Conservation (phyloP, 30 jellyfish, hydroid and myxozoan species). For the Phacellophora camtschatica region DNA sequence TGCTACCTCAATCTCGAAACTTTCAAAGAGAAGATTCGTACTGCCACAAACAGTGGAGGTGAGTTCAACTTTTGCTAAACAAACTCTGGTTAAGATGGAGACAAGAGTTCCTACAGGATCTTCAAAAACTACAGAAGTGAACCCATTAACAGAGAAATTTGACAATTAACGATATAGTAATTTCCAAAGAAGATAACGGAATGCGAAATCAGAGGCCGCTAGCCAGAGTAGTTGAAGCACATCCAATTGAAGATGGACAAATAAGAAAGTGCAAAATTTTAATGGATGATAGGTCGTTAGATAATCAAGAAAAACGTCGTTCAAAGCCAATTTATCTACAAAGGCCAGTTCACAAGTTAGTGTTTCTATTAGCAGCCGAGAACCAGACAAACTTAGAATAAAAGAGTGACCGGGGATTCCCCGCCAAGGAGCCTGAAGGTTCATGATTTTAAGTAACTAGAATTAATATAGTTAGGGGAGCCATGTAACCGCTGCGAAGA, state of each 20-base stretch:
- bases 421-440: constrained; percentile 56
- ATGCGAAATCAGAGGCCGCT: constrained; percentile 35
- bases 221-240: background rate
- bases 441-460: background rate
- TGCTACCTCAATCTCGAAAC: constrained; percentile 50
- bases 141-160: too few relatives aligned
- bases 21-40: constrained; percentile 20
- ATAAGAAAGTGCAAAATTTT: background rate
- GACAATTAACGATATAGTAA: constrained; percentile 22
- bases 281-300: constrained; percentile 4
- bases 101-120: too few relatives aligned
- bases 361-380: constrained; percentile 8
- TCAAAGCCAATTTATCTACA: constrained; percentile 6
- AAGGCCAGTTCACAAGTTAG: constrained; percentile 20
- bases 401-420: constrained; percentile 2
- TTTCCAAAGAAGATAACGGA: constrained; percentile 7
- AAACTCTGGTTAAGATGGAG: too few relatives aligned
- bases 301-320: constrained; percentile 8
- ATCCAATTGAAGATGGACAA: constrained; percentile 26
- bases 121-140: too few relatives aligned
- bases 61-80: too few relatives aligned
- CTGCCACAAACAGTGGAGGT: background rate
- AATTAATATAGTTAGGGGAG: background rate
- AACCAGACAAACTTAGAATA: too few relatives aligned
- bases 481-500: constrained; percentile 16